Base-by-base conservation (phyloP, 2,888 invertebrate species). In the Gortyna flavago region DNA sequence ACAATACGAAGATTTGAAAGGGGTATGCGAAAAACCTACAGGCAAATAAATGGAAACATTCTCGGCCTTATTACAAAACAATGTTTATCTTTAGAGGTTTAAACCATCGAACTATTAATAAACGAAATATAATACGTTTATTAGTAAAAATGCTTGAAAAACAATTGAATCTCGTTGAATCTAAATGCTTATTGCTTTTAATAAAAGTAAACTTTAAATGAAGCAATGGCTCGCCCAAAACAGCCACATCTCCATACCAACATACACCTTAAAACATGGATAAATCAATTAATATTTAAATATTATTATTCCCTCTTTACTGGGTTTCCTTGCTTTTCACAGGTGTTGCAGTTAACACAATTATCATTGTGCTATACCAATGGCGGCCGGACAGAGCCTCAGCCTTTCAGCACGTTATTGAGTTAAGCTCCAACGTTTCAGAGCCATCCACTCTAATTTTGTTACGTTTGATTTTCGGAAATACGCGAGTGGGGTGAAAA, bases 401-500 rank as follows among this genome's bases (percentile, higher is more conserved):
- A 73, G 80, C 86, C 84, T 89, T 89, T 87, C 78, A 89, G 67
- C 86, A 61, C 67, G 75, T 88, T 89, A 88, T 88, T 73, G 72
- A 81, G 73, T 88, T 88, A 87, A n/a, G 54, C n/a, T 3, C 59
- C 76, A 71, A 57, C 80, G 84, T 84, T 85, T 81, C 89, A 77
- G 76, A 68, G 79, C 77, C 32, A 78, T 66, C 77, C 75, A 64
- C 38, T 80, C 76, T 87, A 87, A 88, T 85, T 74, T 48, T 35
- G 71, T 88, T 87, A 89, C 69, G 79, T 80, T 80, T 83, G 87
- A 88, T 88, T 88, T 88, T 76, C 51, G 44, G 70, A 68, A 77
- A 64, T 80, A 78, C n/a, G 64, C 16, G 44, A 18, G 73, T 6
- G 44, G 13, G 16, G 13, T 13, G 16, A 4, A 61, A 74, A 75